Conservation (phyloP, 2,888 invertebrate genomes). For the Erynnis tages region DNA sequence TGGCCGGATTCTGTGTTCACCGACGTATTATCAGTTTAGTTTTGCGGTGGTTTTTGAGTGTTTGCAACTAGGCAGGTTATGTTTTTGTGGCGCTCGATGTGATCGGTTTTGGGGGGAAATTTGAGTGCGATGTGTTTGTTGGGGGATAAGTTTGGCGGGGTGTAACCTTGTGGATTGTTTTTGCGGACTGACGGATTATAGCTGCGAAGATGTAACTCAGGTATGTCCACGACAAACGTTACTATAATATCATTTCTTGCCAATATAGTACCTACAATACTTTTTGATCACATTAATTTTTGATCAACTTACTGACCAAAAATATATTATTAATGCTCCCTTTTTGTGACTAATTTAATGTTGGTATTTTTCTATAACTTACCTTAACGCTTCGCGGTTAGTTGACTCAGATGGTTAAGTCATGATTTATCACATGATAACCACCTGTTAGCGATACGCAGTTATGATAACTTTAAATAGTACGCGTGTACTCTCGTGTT, state of each 20-base stretch:
- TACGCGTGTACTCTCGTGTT: conserved; percentile 6
- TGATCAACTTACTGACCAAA: too few relatives aligned
- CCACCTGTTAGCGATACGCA: conserved; percentile 48
- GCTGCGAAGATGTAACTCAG: conserved; percentile 39
- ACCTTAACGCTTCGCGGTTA: conserved; percentile 34
- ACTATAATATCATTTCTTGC: too few relatives aligned
- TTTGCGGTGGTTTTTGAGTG: conserved; percentile 34
- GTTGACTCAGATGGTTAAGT: conserved; percentile 27
- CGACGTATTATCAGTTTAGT: conserved; percentile 25
- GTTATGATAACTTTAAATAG: conserved; percentile 15
- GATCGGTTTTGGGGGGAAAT: conserved; percentile 59
- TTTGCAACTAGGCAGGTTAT: conserved; percentile 44
- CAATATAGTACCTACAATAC: too few relatives aligned
- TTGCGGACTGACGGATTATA: conserved; percentile 26
- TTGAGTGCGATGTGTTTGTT: conserved; percentile 25
- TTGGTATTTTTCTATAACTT: conserved; percentile 20
- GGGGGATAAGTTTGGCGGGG: conserved; percentile 22
- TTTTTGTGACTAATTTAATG: conserved; percentile 21
- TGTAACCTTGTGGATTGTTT: conserved; percentile 33
- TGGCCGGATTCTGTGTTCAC: conserved; percentile 39
- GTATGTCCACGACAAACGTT: too few relatives aligned
- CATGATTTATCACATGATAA: conserved; percentile 39
- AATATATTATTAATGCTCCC: too few relatives aligned
- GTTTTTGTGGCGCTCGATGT: conserved; percentile 40
- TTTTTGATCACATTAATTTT: too few relatives aligned